Evolutionary conservation across 2,113 vertebrate genomes (phyloP), one percentile per base, ranked within the genome.

Genomic region (Caranx melampygus): DNA sequence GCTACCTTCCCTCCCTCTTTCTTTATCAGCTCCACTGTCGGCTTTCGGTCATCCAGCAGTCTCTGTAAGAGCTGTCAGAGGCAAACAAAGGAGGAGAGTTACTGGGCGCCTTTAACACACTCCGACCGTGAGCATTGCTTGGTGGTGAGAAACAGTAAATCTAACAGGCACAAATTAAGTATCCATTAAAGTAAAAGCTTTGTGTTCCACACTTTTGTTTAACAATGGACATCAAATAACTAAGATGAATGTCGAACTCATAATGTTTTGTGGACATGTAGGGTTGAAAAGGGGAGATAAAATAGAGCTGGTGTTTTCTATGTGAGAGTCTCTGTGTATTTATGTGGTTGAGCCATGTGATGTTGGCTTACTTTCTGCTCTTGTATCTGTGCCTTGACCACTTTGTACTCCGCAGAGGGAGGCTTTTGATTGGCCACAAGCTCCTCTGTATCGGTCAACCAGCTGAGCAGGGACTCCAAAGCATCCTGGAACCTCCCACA

Each of bases 401-500:
- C 98, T 95, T 99, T 99, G 92, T 97, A 99, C 88, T 99, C 98
- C 0, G 98, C 98, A 33, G 97, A 99, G 0, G 97, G 97, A 47
- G 97, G 96, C 75, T 98, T 99, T 74, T 99, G 98, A 93, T 96
- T 99, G 93, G 96, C 96, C 81, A 99, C 94, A 1, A 99, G 97
- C 26, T 99, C 98, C 76, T 99, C 98, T 0, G 98, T 99, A 90
- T 99, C 98, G 34, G 92, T 96, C 79, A 99, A 94, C 98, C 98
- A 99, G 92, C 97, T 97, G 78, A 99, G 96, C 79, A 99, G 93
- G 37, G 97, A 99, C 90, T 99, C 98, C 78, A 99, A 93, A 52
- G 98, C 97, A 89, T 99, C 98, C 91, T 99, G 98, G 92, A 99
- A 99, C 73, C 97, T 96, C 74, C 98, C 98, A 88, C 98, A 98